Evolutionary conservation across 1,140 invertebrate species (phyloP), one percentile per base, ranked within the genome.

Genomic region (Neotoxoptera formosana): DNA sequence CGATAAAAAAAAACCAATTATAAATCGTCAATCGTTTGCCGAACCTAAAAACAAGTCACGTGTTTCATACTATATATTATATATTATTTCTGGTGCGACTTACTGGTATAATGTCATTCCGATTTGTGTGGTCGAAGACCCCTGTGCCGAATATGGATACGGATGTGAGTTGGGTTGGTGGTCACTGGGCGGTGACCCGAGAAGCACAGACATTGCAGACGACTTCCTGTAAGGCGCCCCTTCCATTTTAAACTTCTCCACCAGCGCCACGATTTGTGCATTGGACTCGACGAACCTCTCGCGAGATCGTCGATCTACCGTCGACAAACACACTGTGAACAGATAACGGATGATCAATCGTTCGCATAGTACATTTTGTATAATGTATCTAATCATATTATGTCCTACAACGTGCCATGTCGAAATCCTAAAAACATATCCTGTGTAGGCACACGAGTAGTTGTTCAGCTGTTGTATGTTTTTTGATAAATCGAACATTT

Each of bases 211-310:
- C 93, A 94, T 93, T 48, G 94, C 91, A 91, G 94, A 94, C 94
- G 95, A 96, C 95, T 97, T 96, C 94, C 97, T 94, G 94, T 97
- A 97, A 91, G 96, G 95, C 60, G 96, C 95, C 56, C 97, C 97
- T 95, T 99, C 98, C 30, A 97, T 95, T 95, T 98, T 98, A 94
- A 99, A 99, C 94, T 98, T 98, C 93, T 99, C 98, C 0, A 99
- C 98, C 1, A 99, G 95, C 0, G 98, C 97, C 14, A 98, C 97
- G 94, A 99, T 99, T 95, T 99, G 98, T 94, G 98, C 97, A 94
- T 98, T 98, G 0, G 98, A 99, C 95, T 99, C 98, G 21, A 99
- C 96, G 95, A 99, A 99, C 25, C 98, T 96, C 95, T 99, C 98
- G 47, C 98, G 96, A 6, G 97, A 98, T 93, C 98, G 96, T 60